Base-by-base conservation (phyloP, 2,797 vertebrate species). In the Sciurus vulgaris region DNA sequence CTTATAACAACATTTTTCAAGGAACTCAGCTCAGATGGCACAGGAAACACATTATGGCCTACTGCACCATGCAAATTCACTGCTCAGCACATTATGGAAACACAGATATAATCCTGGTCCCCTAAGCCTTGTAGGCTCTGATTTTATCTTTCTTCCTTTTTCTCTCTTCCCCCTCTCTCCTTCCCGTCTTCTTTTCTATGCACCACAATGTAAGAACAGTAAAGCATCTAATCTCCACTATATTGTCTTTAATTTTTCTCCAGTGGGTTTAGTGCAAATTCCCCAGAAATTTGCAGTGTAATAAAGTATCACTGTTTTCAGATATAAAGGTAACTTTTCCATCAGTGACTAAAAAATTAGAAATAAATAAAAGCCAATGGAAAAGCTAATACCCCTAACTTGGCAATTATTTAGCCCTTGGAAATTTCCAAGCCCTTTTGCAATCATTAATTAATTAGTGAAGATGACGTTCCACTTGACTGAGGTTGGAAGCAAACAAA, bases 371-470 rank as follows among this genome's bases (percentile, higher is more conserved):
- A 95, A 85, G 54, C n/a, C 47, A 47, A 18, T 51, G 9, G 79
- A 63, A 84, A 93, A 41, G 56, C 26, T 47, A 87, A 93, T 18
- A 91, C 61, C n/a, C 44, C 41, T 93, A 38, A 41, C 30, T 93
- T 83, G 56, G 92, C 93, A 95, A 92, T 93, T 74, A 84, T 72
- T 91, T 44, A 81, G 54, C 14, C 33, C 49, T 65, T 89, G 86
- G 93, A 98, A 96, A 97, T 96, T 94, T 92, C 96, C 91, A 92
- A 82, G 70, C 30, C 35, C 59, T 90, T 56, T 82, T 72, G 72
- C 67, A 85, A 89, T 94, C 86, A 87, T 93, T 94, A 86, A 97
- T 96, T 96, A 93, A 97, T 94, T 93, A 93, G 65, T 22, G 56
- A 92, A 81, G 77, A 93, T 59, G 85, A 81, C 22, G 7, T 88